A percentile compares a stretch with the other conserved stretches of the same genome.
phyloP scores from a whole-genome alignment of 1,140 invertebrate species.

The Zaprionus ghesquierei region DNA sequence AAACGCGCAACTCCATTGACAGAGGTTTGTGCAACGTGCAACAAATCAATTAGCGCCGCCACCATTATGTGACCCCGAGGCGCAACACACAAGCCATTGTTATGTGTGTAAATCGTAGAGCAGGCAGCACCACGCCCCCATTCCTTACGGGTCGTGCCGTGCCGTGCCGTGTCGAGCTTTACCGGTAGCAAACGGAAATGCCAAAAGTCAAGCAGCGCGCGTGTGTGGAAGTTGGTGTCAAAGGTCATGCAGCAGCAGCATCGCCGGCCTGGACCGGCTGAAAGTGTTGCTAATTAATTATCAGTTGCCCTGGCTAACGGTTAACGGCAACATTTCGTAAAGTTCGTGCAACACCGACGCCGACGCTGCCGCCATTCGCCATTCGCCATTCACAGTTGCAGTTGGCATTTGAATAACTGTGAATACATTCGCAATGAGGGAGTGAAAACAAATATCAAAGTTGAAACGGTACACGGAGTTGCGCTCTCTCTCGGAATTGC shows the following conservation, averaged over 20 bases:
- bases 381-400: not conserved
- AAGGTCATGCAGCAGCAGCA: constrained; percentile 24
- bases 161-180: not conserved
- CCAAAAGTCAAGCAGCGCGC: constrained; percentile 25
- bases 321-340: not conserved
- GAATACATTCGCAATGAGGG: not conserved
- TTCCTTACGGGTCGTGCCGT: not conserved
- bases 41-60: constrained; percentile 60
- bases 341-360: constrained; percentile 13
- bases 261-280: not conserved
- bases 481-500: not conserved
- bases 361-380: not conserved
- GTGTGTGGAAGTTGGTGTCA: constrained; percentile 8
- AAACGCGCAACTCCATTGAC: not conserved
- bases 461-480: constrained; percentile 28
- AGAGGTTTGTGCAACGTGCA: constrained; percentile 5
- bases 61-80: constrained; percentile 34
- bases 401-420: constrained; percentile 21
- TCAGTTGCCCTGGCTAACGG: constrained; percentile 3
- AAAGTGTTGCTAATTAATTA: constrained; percentile 37
- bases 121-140: not conserved
- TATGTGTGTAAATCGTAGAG: not conserved
- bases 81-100: constrained; percentile 1
- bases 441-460: constrained; percentile 55
- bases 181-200: constrained; percentile 17